These are phyloP conservation scores for Onthophagus sagittarius DNA, from an alignment of 2,888 invertebrate genomes.

Conservation along the genomic window DNA sequence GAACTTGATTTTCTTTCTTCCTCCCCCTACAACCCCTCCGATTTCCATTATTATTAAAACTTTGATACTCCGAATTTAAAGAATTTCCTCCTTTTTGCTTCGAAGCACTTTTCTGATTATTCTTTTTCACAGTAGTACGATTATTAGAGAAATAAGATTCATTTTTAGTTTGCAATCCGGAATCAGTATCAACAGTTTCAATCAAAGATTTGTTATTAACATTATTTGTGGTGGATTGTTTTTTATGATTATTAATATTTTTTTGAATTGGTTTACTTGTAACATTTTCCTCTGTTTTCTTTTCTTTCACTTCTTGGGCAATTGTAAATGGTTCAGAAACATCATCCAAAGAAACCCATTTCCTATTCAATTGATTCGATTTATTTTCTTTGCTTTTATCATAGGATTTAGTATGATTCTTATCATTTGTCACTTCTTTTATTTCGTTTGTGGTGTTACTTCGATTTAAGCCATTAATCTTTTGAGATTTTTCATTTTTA, in stretches of 20 bases:
- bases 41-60: conserved; percentile 47
- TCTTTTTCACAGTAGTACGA: conserved; percentile 42
- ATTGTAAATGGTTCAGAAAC: conserved; percentile 48
- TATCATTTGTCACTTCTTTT: conserved; percentile 28
- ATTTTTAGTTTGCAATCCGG: conserved; percentile 34
- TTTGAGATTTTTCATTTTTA: conserved; percentile 46
- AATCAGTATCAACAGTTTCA: conserved; percentile 35
- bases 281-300: conserved; percentile 44
- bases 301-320: conserved; percentile 45
- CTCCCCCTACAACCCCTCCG: conserved; percentile 53
- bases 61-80: conserved; percentile 36
- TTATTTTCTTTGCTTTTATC: conserved; percentile 43
- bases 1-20: conserved; percentile 48
- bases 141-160: conserved; percentile 35
- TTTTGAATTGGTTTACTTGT: conserved; percentile 53
- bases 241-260: conserved; percentile 44
- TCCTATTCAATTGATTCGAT: conserved; percentile 49
- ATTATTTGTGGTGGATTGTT: conserved; percentile 47
- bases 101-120: conserved; percentile 31
- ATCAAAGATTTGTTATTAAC: conserved; percentile 30
- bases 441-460: conserved; percentile 56
- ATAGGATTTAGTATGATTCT: conserved; percentile 33
- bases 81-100: conserved; percentile 38
- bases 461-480: conserved; percentile 46
- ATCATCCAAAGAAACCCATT: conserved; percentile 61